Evolutionary conservation across 1,140 invertebrate genomes (phyloP).

Genomic region (Micrasema longulum): DNA sequence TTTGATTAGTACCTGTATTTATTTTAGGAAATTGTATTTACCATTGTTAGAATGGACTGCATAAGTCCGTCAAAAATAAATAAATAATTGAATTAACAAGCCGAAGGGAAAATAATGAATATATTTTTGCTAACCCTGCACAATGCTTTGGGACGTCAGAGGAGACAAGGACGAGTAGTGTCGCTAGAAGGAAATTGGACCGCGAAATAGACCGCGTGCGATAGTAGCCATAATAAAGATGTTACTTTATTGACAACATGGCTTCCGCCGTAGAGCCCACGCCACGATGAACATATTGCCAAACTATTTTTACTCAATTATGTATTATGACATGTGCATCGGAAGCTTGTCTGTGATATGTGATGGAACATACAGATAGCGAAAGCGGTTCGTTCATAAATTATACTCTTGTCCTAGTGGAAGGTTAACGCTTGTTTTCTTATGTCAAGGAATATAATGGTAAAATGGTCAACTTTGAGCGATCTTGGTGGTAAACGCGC

Average conservation of each 20-base stretch:
- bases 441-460: too few relatives aligned
- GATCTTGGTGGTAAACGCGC: too few relatives aligned
- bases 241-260: slow-evolving; percentile 5
- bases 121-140: too few relatives aligned
- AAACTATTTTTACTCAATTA: not conserved
- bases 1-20: too few relatives aligned
- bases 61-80: too few relatives aligned
- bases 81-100: too few relatives aligned
- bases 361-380: slow-evolving; percentile 20
- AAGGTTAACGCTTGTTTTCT: slow-evolving; percentile 15
- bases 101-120: too few relatives aligned
- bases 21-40: too few relatives aligned
- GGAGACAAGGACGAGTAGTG: not conserved
- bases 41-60: too few relatives aligned
- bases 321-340: slow-evolving; percentile 15
- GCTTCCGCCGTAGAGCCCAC: slow-evolving; percentile 6
- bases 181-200: slow-evolving; percentile 1
- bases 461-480: too few relatives aligned
- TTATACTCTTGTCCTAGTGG: not conserved
- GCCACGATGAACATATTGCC: not conserved
- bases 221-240: slow-evolving; percentile 14
- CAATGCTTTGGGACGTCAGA: not conserved
- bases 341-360: too few relatives aligned
- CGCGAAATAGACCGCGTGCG: slow-evolving; percentile 16
- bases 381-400: slow-evolving; percentile 30